Base-by-base conservation (phyloP, 2,888 invertebrate genomes). In the Buathra laborator region DNA sequence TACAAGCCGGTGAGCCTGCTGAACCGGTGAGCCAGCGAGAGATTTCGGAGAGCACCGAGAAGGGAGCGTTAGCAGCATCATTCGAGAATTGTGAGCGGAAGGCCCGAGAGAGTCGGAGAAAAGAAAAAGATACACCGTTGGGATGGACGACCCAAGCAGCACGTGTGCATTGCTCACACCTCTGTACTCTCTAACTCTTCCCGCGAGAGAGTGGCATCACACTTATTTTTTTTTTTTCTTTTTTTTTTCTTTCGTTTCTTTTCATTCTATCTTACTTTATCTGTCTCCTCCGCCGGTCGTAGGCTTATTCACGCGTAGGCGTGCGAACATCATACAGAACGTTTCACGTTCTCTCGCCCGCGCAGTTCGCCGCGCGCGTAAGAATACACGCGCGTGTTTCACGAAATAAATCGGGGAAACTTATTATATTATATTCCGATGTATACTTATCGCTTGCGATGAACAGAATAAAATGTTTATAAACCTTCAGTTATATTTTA, bases 161-260 rank as follows among this genome's bases (percentile, higher is more conserved):
- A 79, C 79, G 79, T 56, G 56, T 56, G 56, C 62, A 79, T 48
- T 48, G 71, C 71, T 71, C 48, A 71, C 79, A 71, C 79, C 79
- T 75, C 53, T 79, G 32, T 19, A 16, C 37, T 37, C 48, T 66
- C 51, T 29, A 53, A 37, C 37, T 37, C 37, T 37, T 37, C 24
- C 70, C 51, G n/a, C 37, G 14, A 37, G 16, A 56, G 68, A 48
- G 46, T 24, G 12, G 9, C 53, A 7, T 48, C 59, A 37, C 12
- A 19, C 37, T 62, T 16, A 29, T 46, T 68, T 14, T 46, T 16
- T 46, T 62, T 19, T 59, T 67, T 48, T 64, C 1, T 19, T 19
- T 19, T 19, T 19, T 24, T 5, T 56, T 77, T 16, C 48, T 19
- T 48, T 43, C 5, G 19, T 67, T 37, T 66, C n/a, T n/a, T 12